Conservation (phyloP, 2,113 vertebrate species). For the Cichladusa arquata region DNA sequence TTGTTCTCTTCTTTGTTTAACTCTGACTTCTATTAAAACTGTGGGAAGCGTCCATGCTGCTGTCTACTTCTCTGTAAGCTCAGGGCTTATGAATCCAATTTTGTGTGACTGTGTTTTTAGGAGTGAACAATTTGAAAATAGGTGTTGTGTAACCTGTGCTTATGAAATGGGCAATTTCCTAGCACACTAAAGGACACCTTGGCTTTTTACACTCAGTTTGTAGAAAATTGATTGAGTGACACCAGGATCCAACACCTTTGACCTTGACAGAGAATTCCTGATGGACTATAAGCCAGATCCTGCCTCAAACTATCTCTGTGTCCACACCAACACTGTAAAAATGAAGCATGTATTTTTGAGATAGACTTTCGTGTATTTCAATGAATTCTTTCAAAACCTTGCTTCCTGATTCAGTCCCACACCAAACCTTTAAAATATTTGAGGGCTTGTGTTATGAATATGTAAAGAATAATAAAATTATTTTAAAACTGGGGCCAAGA, state of each 20-base stretch:
- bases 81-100: neutral
- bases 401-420: neutral
- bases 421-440: neutral
- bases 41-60: neutral
- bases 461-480: neutral
- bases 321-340: neutral
- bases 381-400: neutral
- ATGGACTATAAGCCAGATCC: fast-evolving
- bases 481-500: fast-evolving
- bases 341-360: neutral
- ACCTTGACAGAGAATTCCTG: neutral
- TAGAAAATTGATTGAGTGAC: neutral
- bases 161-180: neutral
- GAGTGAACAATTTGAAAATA: neutral
- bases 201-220: fast-evolving
- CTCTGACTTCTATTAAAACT: neutral
- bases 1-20: neutral
- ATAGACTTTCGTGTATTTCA: neutral
- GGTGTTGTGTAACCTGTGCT: neutral
- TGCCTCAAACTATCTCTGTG: neutral
- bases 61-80: neutral
- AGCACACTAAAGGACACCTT: neutral
- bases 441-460: neutral
- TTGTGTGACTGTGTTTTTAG: neutral
- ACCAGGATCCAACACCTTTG: neutral